Base-by-base conservation (phyloP, 2,113 vertebrate species). In the Pristiophorus japonicus region DNA sequence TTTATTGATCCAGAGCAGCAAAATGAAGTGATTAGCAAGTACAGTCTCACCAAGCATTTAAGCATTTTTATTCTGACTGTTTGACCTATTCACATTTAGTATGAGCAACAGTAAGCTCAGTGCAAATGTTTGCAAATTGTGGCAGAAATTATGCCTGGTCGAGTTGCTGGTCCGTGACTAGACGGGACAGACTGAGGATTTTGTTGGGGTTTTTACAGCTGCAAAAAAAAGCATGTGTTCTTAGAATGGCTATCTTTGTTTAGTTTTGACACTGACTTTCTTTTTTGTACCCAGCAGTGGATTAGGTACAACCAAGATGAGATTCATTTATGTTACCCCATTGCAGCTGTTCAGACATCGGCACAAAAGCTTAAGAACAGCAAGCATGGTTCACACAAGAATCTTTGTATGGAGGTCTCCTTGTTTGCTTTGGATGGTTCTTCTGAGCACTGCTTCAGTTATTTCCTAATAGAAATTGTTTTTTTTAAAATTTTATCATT, bases 161-260 rank as follows among this genome's bases (percentile, higher is more conserved):
- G 98, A 98, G 98, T 98, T 97, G 93, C 97, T 96, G 97, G 98
- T 99, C 98, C 99, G 99, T 99, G 99, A 99, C 98, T 98, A 99
- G 99, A 99, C 98, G 98, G 98, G 97, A 97, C 97, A 97, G 97
- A 91, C 97, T 96, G 97, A 97, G 99, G 99, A 99, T 99, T 99
- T 97, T 97, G 98, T 97, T 96, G 97, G 97, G 98, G 98, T 98
- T 98, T 97, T 97, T 98, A 99, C 99, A 99, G 98, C 99, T 99
- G 99, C 98, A 98, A 97, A 98, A 97, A 96, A 98, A 98, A 98
- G 98, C 99, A 99, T 99, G 99, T 99, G 99, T 98, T 99, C 98
- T 97, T 97, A 96, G 98, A 97, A 98, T 98, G 98, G 97, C 97
- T 96, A 95, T 97, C 97, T 98, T 98, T 98, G 98, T 98, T 98